These are phyloP conservation scores for Dromococcyx pavoninus DNA, from an alignment of 2,797 vertebrate genomes.

Conservation along the genomic window DNA sequence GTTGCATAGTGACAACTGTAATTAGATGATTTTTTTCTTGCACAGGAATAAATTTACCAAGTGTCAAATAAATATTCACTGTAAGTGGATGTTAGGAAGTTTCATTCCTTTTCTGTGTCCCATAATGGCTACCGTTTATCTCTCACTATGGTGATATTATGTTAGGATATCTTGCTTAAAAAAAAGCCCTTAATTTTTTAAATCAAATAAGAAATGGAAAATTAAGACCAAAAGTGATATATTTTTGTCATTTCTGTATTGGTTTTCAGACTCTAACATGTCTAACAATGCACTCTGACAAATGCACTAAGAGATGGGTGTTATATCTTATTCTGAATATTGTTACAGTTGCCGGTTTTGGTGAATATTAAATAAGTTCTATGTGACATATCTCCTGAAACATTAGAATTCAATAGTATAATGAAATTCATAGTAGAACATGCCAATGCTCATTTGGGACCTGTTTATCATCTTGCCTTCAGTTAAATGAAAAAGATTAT, in stretches of 20 bases:
- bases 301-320: constrained; percentile 26
- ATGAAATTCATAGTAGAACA: constrained; percentile 24
- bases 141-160: neutral
- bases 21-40: neutral
- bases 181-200: neutral
- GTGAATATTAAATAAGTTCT: constrained; percentile 32
- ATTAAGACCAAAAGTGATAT: neutral
- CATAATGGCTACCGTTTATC: neutral
- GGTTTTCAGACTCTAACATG: neutral
- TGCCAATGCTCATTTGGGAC: constrained; percentile 2
- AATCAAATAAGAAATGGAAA: neutral
- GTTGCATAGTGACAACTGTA: neutral
- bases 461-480: constrained; percentile 5
- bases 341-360: constrained; percentile 47
- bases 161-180: neutral
- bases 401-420: constrained; percentile 18
- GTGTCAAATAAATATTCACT: neutral
- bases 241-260: constrained; percentile 13
- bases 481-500: neutral
- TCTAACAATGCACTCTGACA: constrained; percentile 12
- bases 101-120: neutral
- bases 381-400: constrained; percentile 3
- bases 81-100: neutral
- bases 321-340: constrained; percentile 15
- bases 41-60: neutral